Base-by-base conservation (phyloP, 2,113 vertebrate genomes). In the Tautogolabrus adspersus region DNA sequence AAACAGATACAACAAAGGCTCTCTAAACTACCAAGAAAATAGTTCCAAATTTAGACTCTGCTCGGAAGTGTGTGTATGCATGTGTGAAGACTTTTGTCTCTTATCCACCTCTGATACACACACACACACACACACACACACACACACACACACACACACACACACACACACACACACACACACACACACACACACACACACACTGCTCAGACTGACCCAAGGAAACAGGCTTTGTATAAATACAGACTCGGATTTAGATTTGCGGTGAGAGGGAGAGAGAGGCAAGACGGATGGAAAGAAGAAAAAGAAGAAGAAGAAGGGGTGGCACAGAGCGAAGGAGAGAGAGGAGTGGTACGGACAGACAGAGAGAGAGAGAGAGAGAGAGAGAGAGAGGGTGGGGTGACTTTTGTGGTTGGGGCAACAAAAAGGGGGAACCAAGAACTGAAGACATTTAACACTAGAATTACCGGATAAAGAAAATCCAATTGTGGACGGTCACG, bases 381-480 rank as follows among this genome's bases (percentile, higher is more conserved):
- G 77, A 75, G 68, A 71, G 66, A 72, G 54, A 52, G 51, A 77
- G 79, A 84, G 91, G 89, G 91, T 91, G 89, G 90, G 83, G 89
- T 89, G 80, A 90, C 79, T 88, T 89, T 76, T 90, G 91, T 75
- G 91, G 91, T 91, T 90, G 91, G 89, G 91, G 91, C 89, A 90
- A 90, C 89, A 92, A 91, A 52, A 91, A 91, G 84, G 88, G 88
- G 89, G 85, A 89, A 88, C 87, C 49, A 81, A 91, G 79, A 87
- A 84, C 40, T 57, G 60, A 66, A 76, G 77, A 86, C 77, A 79
- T 89, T 86, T 91, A 89, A 85, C 82, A 78, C 79, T 84, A 78
- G 84, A 84, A 77, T 86, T 66, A 82, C 79, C 67, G 70, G 79
- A 83, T 72, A 54, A 72, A 77, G 72, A 73, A 69, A 75, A 73